Base-by-base conservation (phyloP, 2,113 vertebrate species). In the Myiopsitta monachus region DNA sequence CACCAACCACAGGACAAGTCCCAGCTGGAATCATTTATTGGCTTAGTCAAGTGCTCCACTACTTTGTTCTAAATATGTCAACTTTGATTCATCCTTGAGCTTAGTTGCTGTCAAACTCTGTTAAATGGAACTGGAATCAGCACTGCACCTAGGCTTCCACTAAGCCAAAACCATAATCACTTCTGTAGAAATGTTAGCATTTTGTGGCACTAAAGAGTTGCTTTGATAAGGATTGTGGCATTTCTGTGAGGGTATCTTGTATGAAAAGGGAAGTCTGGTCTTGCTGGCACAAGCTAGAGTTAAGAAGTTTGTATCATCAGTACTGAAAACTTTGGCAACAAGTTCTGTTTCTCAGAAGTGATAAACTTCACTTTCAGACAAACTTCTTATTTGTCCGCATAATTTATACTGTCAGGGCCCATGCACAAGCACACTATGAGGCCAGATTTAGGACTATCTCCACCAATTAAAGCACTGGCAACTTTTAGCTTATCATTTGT, bases 41-140 rank as follows among this genome's bases (percentile, higher is more conserved):
- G 90, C 74, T 96, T 79, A 95, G 96, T 96, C 94, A 95, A 97
- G 92, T 84, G 79, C 70, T 95, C 92, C 86, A 95, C 84, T 88
- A 69, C 83, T 96, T 95, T 95, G 97, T 95, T 97, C 92, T 95
- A 92, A 97, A 97, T 97, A 95, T 70, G 97, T 97, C 97, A 96
- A 5, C 92, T 95, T 94, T 94, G 83, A 97, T 97, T 95, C 95
- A 92, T 97, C 85, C 79, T 90, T 15, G 9, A 87, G 68, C 38
- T 96, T 89, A 91, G 76, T 57, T 91, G 68, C 96, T 97, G 97
- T 97, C 97, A 96, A 97, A 96, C 87, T 81, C 38, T 81, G 84
- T 97, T 97, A 97, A 96, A 94, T 38, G 87, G 90, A 89, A 92
- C 93, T 92, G 87, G 93, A 90, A 91, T 92, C 92, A 91, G 87